A percentile compares a stretch with the other conserved stretches of the same genome.
These are phyloP conservation scores for Lampris megalopsis DNA, from an alignment of 2,113 vertebrate species.

Conservation along the genomic window DNA sequence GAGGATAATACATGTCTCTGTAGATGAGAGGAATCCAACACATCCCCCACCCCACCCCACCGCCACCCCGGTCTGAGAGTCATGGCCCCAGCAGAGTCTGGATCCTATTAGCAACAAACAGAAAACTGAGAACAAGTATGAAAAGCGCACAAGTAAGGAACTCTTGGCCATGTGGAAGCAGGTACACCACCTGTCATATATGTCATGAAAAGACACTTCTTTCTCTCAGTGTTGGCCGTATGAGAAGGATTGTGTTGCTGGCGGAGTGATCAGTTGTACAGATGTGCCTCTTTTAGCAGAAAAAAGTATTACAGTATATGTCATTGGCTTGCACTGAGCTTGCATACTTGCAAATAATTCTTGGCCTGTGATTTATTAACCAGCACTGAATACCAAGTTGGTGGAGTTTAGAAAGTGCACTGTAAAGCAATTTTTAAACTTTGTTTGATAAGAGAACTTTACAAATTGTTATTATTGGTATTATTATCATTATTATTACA, in stretches of 20 bases:
- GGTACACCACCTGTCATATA: slow-evolving; percentile 35
- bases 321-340: not conserved
- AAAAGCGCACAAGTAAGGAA: slow-evolving; percentile 27
- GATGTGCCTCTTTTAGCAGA: not conserved
- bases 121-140: slow-evolving; percentile 20
- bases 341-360: not conserved
- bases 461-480: too few relatives aligned
- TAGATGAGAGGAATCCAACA: slow-evolving; percentile 51
- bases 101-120: slow-evolving; percentile 48
- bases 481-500: not conserved
- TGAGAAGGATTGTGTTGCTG: slow-evolving; percentile 2
- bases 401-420: not conserved
- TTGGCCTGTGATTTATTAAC: too few relatives aligned
- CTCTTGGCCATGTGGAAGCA: slow-evolving; percentile 9
- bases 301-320: not conserved
- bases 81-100: slow-evolving; percentile 38
- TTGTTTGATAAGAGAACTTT: too few relatives aligned
- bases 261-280: not conserved
- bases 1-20: slow-evolving; percentile 68
- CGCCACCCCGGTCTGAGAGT: slow-evolving; percentile 24
- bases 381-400: not conserved
- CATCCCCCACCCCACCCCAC: slow-evolving; percentile 23
- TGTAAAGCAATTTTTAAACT: too few relatives aligned
- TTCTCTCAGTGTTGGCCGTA: slow-evolving; percentile 5
- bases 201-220: not conserved